Evolutionary conservation across 2,888 invertebrate genomes (phyloP).

Genomic region (Rotaria socialis): DNA sequence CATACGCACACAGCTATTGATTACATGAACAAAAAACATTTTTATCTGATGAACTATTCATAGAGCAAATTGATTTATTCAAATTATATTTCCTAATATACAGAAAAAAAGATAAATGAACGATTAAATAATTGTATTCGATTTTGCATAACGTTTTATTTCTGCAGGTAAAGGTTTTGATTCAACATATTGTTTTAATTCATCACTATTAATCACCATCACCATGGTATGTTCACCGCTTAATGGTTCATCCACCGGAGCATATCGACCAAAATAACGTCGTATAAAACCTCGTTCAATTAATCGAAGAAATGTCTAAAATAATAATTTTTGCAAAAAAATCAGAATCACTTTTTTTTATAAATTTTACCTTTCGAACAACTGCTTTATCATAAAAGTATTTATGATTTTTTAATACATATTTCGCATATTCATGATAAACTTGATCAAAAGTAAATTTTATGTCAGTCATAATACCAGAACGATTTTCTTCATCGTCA

Average conservation of each 20-base stretch:
- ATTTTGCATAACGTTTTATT: conserved; percentile 28
- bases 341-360: too few species aligned
- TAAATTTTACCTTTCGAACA: not conserved
- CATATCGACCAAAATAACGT: conserved; percentile 2
- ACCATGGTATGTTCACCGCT: conserved; percentile 14
- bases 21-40: not conserved
- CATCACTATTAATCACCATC: not conserved
- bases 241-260: not conserved
- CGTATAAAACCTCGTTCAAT: conserved; percentile 15
- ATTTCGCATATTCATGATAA: conserved; percentile 32
- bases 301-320: conserved; percentile 1
- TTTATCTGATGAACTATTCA: not conserved
- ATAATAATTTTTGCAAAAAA: not conserved
- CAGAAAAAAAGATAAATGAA: not conserved
- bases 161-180: not conserved
- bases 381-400: conserved; percentile 30
- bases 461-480: not conserved
- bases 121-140: not conserved
- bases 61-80: not conserved
- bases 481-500: not conserved
- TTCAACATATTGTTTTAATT: conserved; percentile 12
- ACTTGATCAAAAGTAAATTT: conserved; percentile 34
- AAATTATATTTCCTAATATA: not conserved
- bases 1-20: too few species aligned
- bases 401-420: conserved; percentile 9